Evolutionary conservation across 2,888 invertebrate genomes (phyloP), one percentile per base, ranked within the genome.

Genomic region (Chydorus sphaericus): DNA sequence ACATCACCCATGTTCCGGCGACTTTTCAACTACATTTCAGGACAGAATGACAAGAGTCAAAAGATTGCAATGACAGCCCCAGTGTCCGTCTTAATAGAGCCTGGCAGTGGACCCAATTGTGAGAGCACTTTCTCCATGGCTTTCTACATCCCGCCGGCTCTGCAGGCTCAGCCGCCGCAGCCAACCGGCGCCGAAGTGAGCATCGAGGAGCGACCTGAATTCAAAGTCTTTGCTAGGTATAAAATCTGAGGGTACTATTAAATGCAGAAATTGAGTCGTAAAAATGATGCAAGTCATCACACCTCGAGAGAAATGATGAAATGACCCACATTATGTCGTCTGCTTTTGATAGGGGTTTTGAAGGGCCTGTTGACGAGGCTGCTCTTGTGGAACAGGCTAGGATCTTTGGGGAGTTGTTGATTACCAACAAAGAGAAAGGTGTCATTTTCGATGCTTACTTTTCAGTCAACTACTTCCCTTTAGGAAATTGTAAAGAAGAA

Each of bases 1-100:
- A 57, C 59, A 20, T 56, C 56, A 10, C 58, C 62, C 8, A 63
- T 62, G 60, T 64, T 63, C 48, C 53, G 61, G 10, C 61, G 58
- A 18, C 59, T 64, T 20, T 63, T 64, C 59, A 61, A 60, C 51
- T 63, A 63, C 57, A 64, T 64, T 26, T 61, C 62, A 52, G 64
- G 64, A 30, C 62, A 55, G 61, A 55, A 55, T 31, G 33, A 31
- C 4, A 20, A 30, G n/a, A 16, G 33, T 16, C 29, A 28, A 18
- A 39, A 54, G 18, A 62, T 64, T 30, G 63, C 63, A 30, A 64
- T 64, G 64, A 64, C 64, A 8, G 55, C 61, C 7, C 64, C 64
- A 14, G 63, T 64, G n/a, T 50, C 61, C 7, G 59, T 58, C 11
- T 59, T 59, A 38, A 60, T 63, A 4, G 60, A 59, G 39, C 62